A percentile compares a stretch with the other conserved stretches of the same genome.
Conservation (phyloP, 2,113 vertebrate species). For the Myotis davidii region DNA sequence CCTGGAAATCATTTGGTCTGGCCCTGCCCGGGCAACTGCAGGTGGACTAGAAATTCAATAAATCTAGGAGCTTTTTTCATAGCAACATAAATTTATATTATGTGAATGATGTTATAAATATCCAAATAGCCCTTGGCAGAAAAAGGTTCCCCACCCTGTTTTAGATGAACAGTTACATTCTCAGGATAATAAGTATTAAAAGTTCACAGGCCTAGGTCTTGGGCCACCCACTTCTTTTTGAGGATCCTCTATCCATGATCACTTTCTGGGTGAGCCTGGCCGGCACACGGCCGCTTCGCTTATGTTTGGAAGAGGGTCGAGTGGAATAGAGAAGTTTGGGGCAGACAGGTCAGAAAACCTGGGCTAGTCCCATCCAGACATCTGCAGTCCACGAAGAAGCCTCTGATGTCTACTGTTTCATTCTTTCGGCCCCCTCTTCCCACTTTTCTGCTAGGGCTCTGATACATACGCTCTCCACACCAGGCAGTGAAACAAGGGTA, state of each 20-base stretch:
- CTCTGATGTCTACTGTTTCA: neutral
- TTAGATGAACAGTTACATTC: neutral
- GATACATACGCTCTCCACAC: neutral
- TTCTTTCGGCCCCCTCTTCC: neutral
- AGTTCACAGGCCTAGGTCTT: neutral
- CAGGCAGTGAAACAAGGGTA: neutral
- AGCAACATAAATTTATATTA: no score
- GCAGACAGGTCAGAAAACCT: constrained; percentile 12
- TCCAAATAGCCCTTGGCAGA: no score
- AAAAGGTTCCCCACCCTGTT: no score
- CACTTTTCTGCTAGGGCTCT: neutral
- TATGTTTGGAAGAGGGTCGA: neutral
- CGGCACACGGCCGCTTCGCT: neutral
- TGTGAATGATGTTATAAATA: no score
- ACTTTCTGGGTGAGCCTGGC: neutral
- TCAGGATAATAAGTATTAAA: neutral
- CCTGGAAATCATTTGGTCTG: no score
- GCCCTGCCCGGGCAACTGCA: no score
- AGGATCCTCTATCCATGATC: neutral
- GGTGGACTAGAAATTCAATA: no score
- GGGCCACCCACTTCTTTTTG: neutral
- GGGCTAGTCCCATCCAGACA: neutral
- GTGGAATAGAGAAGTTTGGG: neutral
- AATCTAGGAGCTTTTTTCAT: no score
- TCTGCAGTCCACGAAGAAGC: neutral